Conservation (phyloP, 2,113 vertebrate genomes). For the Hymenochirus boettgeri region DNA sequence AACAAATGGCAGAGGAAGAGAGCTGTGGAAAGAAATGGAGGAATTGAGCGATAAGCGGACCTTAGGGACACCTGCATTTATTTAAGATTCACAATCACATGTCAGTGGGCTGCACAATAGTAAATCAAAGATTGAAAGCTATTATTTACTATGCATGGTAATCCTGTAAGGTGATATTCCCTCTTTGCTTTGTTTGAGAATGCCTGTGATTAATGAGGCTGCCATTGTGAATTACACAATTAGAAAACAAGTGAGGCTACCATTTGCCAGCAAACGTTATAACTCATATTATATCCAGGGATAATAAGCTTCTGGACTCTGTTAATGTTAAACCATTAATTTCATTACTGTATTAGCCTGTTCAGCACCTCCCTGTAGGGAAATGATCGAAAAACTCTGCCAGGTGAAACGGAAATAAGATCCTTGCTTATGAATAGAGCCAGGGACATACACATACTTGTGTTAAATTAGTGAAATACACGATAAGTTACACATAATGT, state of each 20-base stretch:
- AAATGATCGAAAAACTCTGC: not conserved
- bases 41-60: not conserved
- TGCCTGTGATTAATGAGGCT: conserved; percentile 35
- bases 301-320: conserved; percentile 15
- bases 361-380: not conserved
- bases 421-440: too few species aligned
- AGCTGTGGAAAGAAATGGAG: not conserved
- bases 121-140: conserved; percentile 5
- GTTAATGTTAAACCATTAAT: not conserved
- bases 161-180: conserved; percentile 15
- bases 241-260: conserved; percentile 21
- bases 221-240: conserved; percentile 31
- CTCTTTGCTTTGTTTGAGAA: not conserved
- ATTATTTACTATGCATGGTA: conserved; percentile 11
- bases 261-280: not conserved
- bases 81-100: not conserved
- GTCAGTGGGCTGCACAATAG: not conserved
- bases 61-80: not conserved
- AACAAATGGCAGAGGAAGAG: too few species aligned
- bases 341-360: not conserved
- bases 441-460: too few species aligned
- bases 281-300: conserved; percentile 17
- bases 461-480: too few species aligned
- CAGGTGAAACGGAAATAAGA: too few species aligned
- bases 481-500: too few species aligned